A percentile compares a stretch with the other conserved stretches of the same genome.
These are phyloP conservation scores for Calyptommatus sinebrachiatus DNA, from an alignment of 2,113 vertebrate genomes.

Conservation along the genomic window DNA sequence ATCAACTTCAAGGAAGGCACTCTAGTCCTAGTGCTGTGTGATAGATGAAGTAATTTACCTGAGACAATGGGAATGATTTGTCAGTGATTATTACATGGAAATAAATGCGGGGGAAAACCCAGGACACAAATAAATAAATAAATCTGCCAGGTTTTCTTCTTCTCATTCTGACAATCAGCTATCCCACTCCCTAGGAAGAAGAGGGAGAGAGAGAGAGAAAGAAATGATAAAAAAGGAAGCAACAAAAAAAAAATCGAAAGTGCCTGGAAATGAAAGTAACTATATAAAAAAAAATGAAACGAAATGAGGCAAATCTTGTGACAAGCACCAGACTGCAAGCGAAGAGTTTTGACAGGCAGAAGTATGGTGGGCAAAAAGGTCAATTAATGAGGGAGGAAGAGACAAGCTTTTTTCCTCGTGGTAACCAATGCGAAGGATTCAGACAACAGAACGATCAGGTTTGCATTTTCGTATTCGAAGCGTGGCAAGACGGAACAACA, in stretches of 20 bases:
- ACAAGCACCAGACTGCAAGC: constrained; percentile 33
- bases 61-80: too few relatives aligned
- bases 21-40: too few relatives aligned
- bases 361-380: constrained; percentile 36
- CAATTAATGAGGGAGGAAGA: constrained; percentile 21
- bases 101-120: too few relatives aligned
- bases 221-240: constrained; percentile 25
- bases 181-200: constrained; percentile 1
- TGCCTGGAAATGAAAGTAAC: constrained; percentile 33
- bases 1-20: too few relatives aligned
- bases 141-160: constrained; percentile 11
- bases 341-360: neutral
- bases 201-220: too few relatives aligned
- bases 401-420: constrained; percentile 22
- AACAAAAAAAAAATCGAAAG: neutral
- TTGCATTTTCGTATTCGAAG: neutral
- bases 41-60: too few relatives aligned
- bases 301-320: neutral
- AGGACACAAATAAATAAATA: neutral
- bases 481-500: neutral
- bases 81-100: too few relatives aligned
- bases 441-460: neutral
- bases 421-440: constrained; percentile 23
- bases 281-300: constrained; percentile 5
- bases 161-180: constrained; percentile 13